These are phyloP conservation scores for Lasioglossum vierecki DNA, from an alignment of 2,888 invertebrate species.

Conservation along the genomic window DNA sequence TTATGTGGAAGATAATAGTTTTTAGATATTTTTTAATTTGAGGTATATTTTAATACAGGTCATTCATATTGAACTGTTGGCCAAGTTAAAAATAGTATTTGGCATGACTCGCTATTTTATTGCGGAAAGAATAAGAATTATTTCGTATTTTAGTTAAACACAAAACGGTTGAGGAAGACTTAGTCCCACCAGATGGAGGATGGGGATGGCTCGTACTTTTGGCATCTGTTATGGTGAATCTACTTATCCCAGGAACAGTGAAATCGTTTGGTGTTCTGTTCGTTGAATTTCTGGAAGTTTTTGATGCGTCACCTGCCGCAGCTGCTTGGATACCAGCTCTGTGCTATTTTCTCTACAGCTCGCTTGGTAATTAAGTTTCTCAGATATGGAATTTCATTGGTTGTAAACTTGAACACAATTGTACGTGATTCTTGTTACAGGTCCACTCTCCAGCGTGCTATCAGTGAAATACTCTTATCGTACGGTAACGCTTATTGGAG, in stretches of 20 bases:
- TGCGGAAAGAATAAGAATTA: background rate
- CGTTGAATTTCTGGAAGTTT: conserved; percentile 92
- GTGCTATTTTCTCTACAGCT: conserved; percentile 95
- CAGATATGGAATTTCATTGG: background rate
- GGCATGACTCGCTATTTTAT: background rate
- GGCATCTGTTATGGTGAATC: conserved; percentile 91
- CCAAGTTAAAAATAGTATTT: background rate
- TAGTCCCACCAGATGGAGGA: conserved; percentile 93
- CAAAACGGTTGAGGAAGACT: conserved; percentile 85
- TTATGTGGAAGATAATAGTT: too few species aligned
- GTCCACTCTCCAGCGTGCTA: conserved; percentile 93
- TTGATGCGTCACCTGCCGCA: conserved; percentile 89
- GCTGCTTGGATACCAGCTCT: conserved; percentile 94
- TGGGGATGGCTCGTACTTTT: conserved; percentile 93
- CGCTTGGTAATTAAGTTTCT: conserved; percentile 87
- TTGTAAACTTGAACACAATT: background rate
- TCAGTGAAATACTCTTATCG: conserved; percentile 93
- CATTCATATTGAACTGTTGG: background rate
- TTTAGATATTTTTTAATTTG: background rate
- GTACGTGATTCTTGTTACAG: conserved; percentile 84
- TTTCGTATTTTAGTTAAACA: conserved; percentile 68
- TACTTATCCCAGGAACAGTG: conserved; percentile 93
- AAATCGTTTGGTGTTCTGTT: conserved; percentile 95
- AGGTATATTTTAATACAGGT: background rate
- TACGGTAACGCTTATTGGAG: conserved; percentile 93